Evolutionary conservation across 2,113 vertebrate genomes (phyloP).

Genomic region (Malurus melanocephalus): DNA sequence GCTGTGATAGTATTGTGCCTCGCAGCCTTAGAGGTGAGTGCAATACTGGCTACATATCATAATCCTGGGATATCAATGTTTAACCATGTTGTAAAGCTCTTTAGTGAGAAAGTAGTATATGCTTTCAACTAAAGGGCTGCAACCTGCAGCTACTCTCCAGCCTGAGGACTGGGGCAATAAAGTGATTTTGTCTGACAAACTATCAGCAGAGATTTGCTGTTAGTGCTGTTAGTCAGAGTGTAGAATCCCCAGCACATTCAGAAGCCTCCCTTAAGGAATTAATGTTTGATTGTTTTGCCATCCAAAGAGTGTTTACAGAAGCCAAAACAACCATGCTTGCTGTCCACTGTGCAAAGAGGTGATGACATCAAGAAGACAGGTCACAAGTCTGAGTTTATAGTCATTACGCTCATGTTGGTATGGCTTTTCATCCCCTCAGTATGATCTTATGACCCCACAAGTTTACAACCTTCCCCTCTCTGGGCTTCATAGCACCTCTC

Average conservation of each 20-base stretch:
- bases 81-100: conserved; percentile 14
- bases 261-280: conserved; percentile 59
- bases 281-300: conserved; percentile 69
- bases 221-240: neutral
- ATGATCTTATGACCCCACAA: conserved; percentile 72
- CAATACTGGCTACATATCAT: neutral
- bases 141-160: neutral
- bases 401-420: conserved; percentile 60
- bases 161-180: conserved; percentile 47
- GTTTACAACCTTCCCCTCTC: conserved; percentile 76
- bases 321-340: conserved; percentile 51
- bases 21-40: neutral
- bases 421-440: conserved; percentile 63
- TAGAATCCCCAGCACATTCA: conserved; percentile 32
- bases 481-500: conserved; percentile 70
- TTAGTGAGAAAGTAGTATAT: neutral
- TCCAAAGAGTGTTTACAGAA: conserved; percentile 68
- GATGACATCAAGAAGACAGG: conserved; percentile 62
- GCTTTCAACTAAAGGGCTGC: conserved; percentile 6
- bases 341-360: conserved; percentile 58
- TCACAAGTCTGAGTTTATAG: conserved; percentile 72
- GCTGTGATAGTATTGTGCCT: neutral
- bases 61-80: conserved; percentile 39
- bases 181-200: conserved; percentile 52
- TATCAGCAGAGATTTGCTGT: conserved; percentile 34